Percentiles rank a stretch among this genome's conserved stretches.
phyloP scores from a whole-genome alignment of 1,140 invertebrate genomes.

The Cotesia chilonis region DNA sequence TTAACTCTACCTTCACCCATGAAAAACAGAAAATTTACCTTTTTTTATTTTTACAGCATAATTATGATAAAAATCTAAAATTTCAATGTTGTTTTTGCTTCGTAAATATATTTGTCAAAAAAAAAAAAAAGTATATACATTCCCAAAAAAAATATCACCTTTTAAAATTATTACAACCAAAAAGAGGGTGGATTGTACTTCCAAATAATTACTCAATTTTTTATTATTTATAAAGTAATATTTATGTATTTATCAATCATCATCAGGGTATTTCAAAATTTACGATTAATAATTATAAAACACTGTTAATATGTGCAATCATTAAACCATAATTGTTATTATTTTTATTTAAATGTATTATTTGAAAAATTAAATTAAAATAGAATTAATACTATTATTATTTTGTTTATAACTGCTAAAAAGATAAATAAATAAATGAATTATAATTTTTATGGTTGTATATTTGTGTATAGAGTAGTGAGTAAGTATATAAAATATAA shows the following conservation, averaged over 20 bases:
- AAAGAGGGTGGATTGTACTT: too few relatives aligned
- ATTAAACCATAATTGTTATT: conserved; percentile 9
- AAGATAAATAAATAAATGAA: conserved; percentile 49
- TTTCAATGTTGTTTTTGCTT: too few relatives aligned
- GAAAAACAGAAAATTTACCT: too few relatives aligned
- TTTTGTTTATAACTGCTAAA: conserved; percentile 18
- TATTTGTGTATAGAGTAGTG: conserved; percentile 63
- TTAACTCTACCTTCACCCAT: not conserved
- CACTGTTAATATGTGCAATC: conserved; percentile 31
- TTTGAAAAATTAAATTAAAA: not conserved
- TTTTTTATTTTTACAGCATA: too few relatives aligned
- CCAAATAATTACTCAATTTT: not conserved
- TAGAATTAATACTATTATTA: not conserved
- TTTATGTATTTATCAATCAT: not conserved
- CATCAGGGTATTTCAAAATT: conserved; percentile 21
- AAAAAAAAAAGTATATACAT: too few relatives aligned
- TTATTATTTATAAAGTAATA: conserved; percentile 7
- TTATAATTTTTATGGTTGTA: conserved; percentile 63
- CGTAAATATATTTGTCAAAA: too few relatives aligned
- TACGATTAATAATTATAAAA: not conserved
- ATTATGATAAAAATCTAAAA: too few relatives aligned
- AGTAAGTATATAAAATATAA: conserved; percentile 61
- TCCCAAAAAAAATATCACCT: too few relatives aligned
- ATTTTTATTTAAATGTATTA: conserved; percentile 4
- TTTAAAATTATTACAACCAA: too few relatives aligned